A percentile compares a stretch with the other conserved stretches of the same genome.
These are phyloP conservation scores for Tipula unca DNA, from an alignment of 2,888 invertebrate species.

Conservation along the genomic window DNA sequence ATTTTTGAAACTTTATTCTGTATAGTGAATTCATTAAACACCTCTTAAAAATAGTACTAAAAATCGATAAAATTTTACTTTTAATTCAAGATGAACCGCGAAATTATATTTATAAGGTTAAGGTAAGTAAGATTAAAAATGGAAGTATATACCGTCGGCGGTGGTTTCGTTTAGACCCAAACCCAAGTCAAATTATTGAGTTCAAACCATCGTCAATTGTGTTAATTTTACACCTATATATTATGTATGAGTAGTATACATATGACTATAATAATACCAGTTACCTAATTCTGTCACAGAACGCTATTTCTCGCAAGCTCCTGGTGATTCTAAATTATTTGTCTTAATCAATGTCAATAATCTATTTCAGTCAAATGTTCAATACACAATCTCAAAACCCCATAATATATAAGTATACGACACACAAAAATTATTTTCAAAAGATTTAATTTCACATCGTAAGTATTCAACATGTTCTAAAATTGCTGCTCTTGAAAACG, in stretches of 20 bases:
- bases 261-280: neutral
- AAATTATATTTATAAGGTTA: no score
- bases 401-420: neutral
- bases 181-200: neutral
- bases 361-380: neutral
- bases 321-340: neutral
- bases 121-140: no score
- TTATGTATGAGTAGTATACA: no score
- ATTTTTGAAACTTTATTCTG: no score
- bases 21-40: no score
- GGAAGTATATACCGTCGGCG: no score
- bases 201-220: neutral
- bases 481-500: neutral
- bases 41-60: no score
- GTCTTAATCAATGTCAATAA: constrained; percentile 2
- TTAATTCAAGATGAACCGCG: no score
- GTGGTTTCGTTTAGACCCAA: no score
- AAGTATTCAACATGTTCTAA: constrained; percentile 14
- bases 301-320: neutral
- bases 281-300: neutral
- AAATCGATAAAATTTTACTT: no score
- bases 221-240: neutral
- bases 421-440: neutral
- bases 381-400: neutral
- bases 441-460: neutral